phyloP scores from a whole-genome alignment of 2,113 vertebrate genomes.

The Leucosticte australis region DNA sequence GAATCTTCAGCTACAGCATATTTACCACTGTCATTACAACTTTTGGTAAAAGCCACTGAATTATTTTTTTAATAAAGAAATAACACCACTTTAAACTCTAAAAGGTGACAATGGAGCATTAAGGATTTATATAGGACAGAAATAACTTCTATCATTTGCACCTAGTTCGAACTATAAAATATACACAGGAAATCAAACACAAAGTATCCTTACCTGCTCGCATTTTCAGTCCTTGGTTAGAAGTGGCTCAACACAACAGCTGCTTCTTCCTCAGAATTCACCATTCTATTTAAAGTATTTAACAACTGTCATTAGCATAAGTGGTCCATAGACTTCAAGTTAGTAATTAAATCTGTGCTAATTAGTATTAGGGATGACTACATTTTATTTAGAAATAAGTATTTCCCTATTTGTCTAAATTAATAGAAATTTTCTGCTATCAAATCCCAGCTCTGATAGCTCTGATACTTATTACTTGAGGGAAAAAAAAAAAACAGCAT shows the following conservation, averaged over 20 bases:
- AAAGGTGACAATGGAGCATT: not conserved
- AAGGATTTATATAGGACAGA: not conserved
- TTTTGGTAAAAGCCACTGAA: not conserved
- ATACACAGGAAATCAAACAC: not conserved
- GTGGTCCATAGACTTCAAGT: not conserved
- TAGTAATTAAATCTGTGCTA: not conserved
- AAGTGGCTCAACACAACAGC: not conserved
- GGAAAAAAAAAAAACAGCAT: not conserved
- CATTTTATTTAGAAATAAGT: not conserved
- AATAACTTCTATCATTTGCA: not conserved
- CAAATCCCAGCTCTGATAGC: not conserved
- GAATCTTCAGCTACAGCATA: not conserved
- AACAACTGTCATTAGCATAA: not conserved
- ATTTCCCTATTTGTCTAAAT: not conserved
- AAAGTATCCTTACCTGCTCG: constrained; percentile 75
- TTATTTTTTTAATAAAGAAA: not conserved
- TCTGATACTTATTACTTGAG: not conserved
- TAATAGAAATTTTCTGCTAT: not conserved
- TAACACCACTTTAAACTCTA: not conserved
- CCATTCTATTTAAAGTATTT: constrained; percentile 50
- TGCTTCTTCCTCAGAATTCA: constrained; percentile 26
- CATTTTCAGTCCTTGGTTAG: constrained; percentile 75
- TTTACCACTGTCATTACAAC: not conserved
- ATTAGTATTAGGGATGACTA: not conserved
- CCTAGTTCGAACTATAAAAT: not conserved